Base-by-base conservation (phyloP, 2,113 vertebrate species). In the Myocastor coypus region DNA sequence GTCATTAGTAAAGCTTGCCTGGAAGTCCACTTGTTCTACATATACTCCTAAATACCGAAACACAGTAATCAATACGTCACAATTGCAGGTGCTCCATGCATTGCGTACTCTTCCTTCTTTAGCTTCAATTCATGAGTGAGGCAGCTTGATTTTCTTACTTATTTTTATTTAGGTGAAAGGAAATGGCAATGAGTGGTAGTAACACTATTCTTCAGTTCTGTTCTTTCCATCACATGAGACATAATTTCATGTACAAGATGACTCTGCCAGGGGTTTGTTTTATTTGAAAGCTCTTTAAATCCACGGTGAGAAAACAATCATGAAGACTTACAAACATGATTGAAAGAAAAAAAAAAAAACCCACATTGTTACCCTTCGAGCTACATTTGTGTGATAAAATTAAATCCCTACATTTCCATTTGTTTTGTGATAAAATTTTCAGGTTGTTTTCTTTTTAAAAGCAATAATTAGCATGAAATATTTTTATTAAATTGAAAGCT, bases 1-100 rank as follows among this genome's bases (percentile, higher is more conserved):
- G 63, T 95, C 95, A 96, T 94, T 97, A 94, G 81, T 87, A 50
- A 66, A 16, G 20, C 26, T 96, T 95, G 52, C 59, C 59, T 93
- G 83, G 85, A 96, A 97, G 97, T 95, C 52, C 42, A 37, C 94
- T 96, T 96, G 64, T 95, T 97, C 86, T 92, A 52, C 68, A 86
- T 95, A 93, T 96, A 46, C 50, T 96, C 20, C 40, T 96, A 96
- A 97, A 93, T 71, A 94, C 55, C 92, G 24, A 82, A 94, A 91
- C 28, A 83, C 12, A 92, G 78, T 71, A 83, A 97, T 81, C 61
- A 89, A 46, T 93, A 71, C 37, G 11, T 91, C 50, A 84, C 42
- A 78, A 57, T n/a, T 7, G 55, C 57, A 59, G 14, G 92, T 52
- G n/a, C 30, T 95, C 19, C 78, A 92, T 3, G 69, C 0, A 75